These are phyloP conservation scores for Metallyticus violacea DNA, from an alignment of 2,888 invertebrate species.

Conservation along the genomic window DNA sequence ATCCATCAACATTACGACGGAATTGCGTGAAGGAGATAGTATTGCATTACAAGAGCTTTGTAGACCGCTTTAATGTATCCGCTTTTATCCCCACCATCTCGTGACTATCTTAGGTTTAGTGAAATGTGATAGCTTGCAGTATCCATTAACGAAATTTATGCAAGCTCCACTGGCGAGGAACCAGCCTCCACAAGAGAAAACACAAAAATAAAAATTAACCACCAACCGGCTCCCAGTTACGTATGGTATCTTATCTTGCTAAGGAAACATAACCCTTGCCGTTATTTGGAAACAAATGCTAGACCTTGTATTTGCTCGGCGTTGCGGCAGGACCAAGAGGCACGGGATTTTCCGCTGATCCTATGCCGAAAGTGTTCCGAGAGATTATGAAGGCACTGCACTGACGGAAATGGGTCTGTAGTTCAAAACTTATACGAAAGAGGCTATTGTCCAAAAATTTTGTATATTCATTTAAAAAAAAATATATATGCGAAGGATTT, in stretches of 20 bases:
- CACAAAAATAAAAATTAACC: not conserved
- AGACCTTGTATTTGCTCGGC: not conserved
- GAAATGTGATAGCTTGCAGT: not conserved
- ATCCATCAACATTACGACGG: not conserved
- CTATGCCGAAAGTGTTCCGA: too few relatives aligned
- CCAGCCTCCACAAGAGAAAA: not conserved
- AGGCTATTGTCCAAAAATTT: too few relatives aligned
- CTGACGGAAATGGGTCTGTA: too few relatives aligned
- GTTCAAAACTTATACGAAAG: too few relatives aligned
- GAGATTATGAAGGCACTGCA: too few relatives aligned
- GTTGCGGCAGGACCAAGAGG: not conserved
- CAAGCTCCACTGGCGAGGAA: not conserved
- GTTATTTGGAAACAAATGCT: not conserved
- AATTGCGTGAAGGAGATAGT: not conserved
- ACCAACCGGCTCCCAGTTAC: not conserved
- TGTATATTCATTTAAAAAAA: too few relatives aligned
- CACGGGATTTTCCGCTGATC: too few relatives aligned
- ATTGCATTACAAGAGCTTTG: not conserved
- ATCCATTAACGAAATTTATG: not conserved
- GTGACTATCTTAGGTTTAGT: not conserved
- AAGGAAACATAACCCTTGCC: not conserved
- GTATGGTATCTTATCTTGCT: too few relatives aligned
- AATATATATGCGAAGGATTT: too few relatives aligned
- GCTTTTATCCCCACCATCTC: not conserved
- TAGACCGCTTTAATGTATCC: too few relatives aligned